Base-by-base conservation (phyloP, 2,888 invertebrate species). In the Frankliniella fusca region DNA sequence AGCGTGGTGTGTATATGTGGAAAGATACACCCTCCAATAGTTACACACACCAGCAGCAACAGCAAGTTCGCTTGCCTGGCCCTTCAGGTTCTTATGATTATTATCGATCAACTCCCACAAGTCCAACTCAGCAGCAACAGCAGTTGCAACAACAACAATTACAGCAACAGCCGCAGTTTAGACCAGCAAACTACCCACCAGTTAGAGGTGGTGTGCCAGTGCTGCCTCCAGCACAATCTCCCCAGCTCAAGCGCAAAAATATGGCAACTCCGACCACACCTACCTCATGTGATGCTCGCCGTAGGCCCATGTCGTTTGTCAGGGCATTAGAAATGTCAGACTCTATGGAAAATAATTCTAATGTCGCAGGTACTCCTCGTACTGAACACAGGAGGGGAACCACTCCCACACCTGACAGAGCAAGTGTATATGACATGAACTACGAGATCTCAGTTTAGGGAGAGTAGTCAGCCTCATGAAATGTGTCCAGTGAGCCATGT, bases 401-500 rank as follows among this genome's bases (percentile, higher is more conserved):
- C 20, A 90, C 92, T 81, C 91, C 92, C 65, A 93, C 94, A 23
- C 94, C 95, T 81, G 95, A 96, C 88, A 93, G 96, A 86, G 94
- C 94, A 86, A 95, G 95, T 89, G 94, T 96, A 85, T 97, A 97
- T 89, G 96, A 97, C 89, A 95, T 95, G 93, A 97, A 96, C 91
- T 96, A 97, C 89, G 97, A 97, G 90, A 97, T 97, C 90, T 96
- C 96, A 86, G 96, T 97, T 91, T 97, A 94, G 95, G 90, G 87
- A 20, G 27, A 7, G 70, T 76, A 27, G 27, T 76, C 86, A 87
- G 85, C 70, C 70, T 76, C 27, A 76, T 27, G 70, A 23, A 76
- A 23, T 76, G 70, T 76, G 70, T 76, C 70, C 27, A 76, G 70
- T 76, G 27, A 76, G 70, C 27, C 27, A 76, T 76, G 70, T 76